Conservation (phyloP, 2,888 invertebrate species). For the Hypomecis atomaria region DNA sequence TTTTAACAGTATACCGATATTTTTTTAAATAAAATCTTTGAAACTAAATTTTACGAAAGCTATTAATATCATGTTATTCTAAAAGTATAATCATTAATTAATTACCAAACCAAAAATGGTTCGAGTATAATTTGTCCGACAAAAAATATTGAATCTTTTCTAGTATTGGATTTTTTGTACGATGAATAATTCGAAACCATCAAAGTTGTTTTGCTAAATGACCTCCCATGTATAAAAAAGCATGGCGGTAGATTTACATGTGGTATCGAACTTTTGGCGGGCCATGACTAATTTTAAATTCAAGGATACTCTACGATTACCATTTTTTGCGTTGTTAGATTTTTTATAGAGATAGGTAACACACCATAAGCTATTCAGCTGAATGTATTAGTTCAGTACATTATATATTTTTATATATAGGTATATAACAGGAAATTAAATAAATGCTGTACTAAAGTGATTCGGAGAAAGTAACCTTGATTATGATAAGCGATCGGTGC, state of each 20-base stretch:
- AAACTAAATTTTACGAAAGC: background rate
- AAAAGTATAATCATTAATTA: constrained; percentile 1
- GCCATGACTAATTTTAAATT: constrained; percentile 57
- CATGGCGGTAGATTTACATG: constrained; percentile 58
- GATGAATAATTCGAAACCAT: constrained; percentile 35
- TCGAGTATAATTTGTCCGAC: constrained; percentile 2
- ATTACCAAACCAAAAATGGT: constrained; percentile 3
- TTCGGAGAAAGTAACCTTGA: constrained; percentile 10
- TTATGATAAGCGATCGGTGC: background rate
- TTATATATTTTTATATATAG: background rate
- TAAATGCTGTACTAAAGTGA: background rate
- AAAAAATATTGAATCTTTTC: constrained; percentile 24
- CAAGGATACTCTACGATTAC: constrained; percentile 60
- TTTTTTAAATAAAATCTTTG: too few relatives aligned
- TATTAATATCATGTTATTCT: background rate
- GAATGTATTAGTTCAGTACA: constrained; percentile 5
- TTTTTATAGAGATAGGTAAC: constrained; percentile 15
- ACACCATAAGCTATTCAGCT: constrained; percentile 18
- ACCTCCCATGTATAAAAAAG: constrained; percentile 46
- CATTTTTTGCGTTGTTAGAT: constrained; percentile 49
- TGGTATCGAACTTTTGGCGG: constrained; percentile 65
- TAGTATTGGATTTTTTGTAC: constrained; percentile 23
- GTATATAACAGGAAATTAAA: background rate
- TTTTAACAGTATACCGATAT: too few relatives aligned
- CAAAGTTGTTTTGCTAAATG: constrained; percentile 42